These are phyloP conservation scores for Morpho achilles DNA, from an alignment of 2,888 invertebrate species.

Conservation along the genomic window DNA sequence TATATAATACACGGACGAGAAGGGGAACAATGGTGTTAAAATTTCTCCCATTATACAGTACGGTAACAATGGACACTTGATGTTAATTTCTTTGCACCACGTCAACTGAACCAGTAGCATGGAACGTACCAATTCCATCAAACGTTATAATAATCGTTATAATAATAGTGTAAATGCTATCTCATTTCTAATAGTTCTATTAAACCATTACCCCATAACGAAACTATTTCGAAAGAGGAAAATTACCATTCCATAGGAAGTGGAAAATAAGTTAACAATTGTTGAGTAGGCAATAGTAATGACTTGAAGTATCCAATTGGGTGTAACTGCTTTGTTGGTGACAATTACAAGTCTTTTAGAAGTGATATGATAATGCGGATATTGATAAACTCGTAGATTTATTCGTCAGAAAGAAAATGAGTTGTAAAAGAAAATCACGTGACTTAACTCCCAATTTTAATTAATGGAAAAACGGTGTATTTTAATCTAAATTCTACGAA, in stretches of 20 bases:
- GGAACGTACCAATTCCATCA: conserved; percentile 32
- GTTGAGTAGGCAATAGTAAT: neutral
- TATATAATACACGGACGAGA: conserved; percentile 46
- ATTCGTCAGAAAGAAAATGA: too few relatives aligned
- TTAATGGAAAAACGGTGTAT: too few relatives aligned
- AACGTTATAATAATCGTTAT: conserved; percentile 16
- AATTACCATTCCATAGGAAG: neutral
- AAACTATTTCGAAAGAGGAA: conserved; percentile 1
- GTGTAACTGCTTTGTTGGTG: too few relatives aligned
- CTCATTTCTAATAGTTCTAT: conserved; percentile 4
- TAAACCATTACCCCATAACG: neutral
- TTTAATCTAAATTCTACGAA: too few relatives aligned
- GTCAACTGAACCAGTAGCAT: conserved; percentile 36
- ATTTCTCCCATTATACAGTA: conserved; percentile 44
- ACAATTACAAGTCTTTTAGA: too few relatives aligned
- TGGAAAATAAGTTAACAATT: conserved; percentile 2
- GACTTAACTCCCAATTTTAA: too few relatives aligned
- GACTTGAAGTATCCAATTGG: too few relatives aligned
- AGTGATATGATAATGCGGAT: too few relatives aligned
- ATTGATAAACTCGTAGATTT: too few relatives aligned
- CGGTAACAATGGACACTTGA: conserved; percentile 46
- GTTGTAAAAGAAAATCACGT: too few relatives aligned
- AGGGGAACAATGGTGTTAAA: conserved; percentile 47
- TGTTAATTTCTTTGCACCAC: conserved; percentile 43
- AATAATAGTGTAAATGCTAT: conserved; percentile 13